Conservation (phyloP, 2,888 invertebrate genomes). For the Drosophila hamatofila region DNA sequence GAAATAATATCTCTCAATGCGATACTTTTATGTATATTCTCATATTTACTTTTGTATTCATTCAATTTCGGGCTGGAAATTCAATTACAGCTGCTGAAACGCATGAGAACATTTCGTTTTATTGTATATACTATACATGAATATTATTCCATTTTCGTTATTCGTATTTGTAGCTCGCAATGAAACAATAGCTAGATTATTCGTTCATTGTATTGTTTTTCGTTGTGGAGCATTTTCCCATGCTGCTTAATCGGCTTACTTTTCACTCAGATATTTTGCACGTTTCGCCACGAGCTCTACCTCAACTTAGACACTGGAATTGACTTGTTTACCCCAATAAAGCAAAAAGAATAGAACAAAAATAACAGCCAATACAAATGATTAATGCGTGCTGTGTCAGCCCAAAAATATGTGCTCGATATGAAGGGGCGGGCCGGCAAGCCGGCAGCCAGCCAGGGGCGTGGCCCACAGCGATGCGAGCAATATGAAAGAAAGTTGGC, state of each 20-base stretch:
- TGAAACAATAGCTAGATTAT: slow-evolving; percentile 1
- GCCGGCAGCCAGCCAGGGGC: slow-evolving; percentile 10
- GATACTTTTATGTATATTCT: neutral
- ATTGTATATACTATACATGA: neutral
- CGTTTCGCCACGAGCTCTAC: slow-evolving; percentile 5
- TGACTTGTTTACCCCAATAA: slow-evolving; percentile 65
- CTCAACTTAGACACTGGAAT: slow-evolving; percentile 40
- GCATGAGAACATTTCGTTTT: neutral
- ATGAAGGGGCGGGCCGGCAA: slow-evolving; percentile 25
- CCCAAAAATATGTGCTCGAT: slow-evolving; percentile 65
- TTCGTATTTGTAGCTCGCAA: neutral
- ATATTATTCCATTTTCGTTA: neutral
- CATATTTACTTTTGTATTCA: neutral
- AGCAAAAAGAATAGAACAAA: slow-evolving; percentile 1
- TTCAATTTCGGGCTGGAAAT: neutral
- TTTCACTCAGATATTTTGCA: slow-evolving; percentile 17
- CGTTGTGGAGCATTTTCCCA: slow-evolving; percentile 9
- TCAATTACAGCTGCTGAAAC: neutral
- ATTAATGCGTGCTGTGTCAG: slow-evolving; percentile 74
- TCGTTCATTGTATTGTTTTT: slow-evolving; percentile 10
- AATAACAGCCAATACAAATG: slow-evolving; percentile 63
- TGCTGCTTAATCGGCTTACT: slow-evolving; percentile 42
- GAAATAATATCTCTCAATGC: neutral
- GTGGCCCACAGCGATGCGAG: slow-evolving; percentile 35
- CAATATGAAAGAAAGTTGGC: slow-evolving; percentile 59